These are phyloP conservation scores for Octonoba sinensis DNA, from an alignment of 2,888 invertebrate genomes.

Conservation along the genomic window DNA sequence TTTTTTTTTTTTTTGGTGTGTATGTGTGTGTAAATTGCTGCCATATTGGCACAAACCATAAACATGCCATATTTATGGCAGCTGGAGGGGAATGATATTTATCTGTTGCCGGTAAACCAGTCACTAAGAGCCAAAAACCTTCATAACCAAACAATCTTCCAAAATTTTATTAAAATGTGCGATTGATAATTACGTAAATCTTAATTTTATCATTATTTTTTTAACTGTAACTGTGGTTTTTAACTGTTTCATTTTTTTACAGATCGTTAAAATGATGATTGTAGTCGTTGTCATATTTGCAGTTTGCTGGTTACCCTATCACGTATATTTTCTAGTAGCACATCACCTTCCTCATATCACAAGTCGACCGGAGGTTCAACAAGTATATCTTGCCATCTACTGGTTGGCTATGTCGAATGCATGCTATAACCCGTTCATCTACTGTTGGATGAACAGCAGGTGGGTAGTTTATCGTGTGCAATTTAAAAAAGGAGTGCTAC, in stretches of 20 bases:
- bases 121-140: too few species aligned
- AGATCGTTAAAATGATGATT: conserved; percentile 71
- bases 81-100: too few species aligned
- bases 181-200: too few species aligned
- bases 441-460: conserved; percentile 73
- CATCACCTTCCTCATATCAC: conserved; percentile 83
- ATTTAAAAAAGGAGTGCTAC: too few species aligned
- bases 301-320: conserved; percentile 93
- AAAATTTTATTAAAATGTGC: too few species aligned
- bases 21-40: too few species aligned
- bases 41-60: too few species aligned
- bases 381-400: conserved; percentile 87
- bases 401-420: conserved; percentile 86
- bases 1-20: too few species aligned
- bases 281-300: conserved; percentile 72
- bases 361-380: conserved; percentile 82
- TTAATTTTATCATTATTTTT: too few species aligned
- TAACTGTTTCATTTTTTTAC: conserved; percentile 4
- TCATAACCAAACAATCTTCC: too few species aligned
- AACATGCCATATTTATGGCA: too few species aligned
- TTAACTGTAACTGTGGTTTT: not conserved
- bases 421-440: conserved; percentile 73
- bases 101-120: too few species aligned
- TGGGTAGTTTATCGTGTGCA: conserved; percentile 61
- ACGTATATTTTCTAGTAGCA: conserved; percentile 90